Evolutionary conservation across 2,888 invertebrate genomes (phyloP).

Genomic region (Epinotia nisella): DNA sequence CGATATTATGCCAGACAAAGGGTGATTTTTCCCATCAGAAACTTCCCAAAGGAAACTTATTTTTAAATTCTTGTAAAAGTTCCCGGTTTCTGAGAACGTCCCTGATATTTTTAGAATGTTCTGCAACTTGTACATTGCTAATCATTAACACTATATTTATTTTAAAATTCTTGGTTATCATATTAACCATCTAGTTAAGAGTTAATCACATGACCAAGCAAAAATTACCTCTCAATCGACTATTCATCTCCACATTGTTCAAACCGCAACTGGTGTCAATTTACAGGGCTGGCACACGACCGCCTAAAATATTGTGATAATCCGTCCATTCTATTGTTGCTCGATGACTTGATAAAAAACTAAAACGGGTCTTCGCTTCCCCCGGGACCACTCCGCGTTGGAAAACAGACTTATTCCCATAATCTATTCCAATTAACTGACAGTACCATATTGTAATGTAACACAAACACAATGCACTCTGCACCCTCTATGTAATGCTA

Average conservation of each 20-base stretch:
- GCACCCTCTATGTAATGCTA: constrained; percentile 62
- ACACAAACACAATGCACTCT: constrained; percentile 81
- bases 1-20: too few relatives aligned
- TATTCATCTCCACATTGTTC: constrained; percentile 48
- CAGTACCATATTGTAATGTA: constrained; percentile 84
- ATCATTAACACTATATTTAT: too few relatives aligned
- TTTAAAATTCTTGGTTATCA: constrained; percentile 42
- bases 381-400: constrained; percentile 69
- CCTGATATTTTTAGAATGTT: too few relatives aligned
- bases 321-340: constrained; percentile 75
- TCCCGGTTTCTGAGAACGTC: too few relatives aligned
- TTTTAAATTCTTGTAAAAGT: too few relatives aligned
- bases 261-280: constrained; percentile 67
- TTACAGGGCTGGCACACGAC: constrained; percentile 73
- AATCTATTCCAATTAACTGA: constrained; percentile 86
- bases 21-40: too few relatives aligned
- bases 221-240: constrained; percentile 49
- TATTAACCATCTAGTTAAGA: constrained; percentile 48
- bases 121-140: too few relatives aligned
- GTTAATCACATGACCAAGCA: constrained; percentile 59
- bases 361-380: constrained; percentile 69
- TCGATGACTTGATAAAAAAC: constrained; percentile 83
- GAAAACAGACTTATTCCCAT: constrained; percentile 78
- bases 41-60: too few relatives aligned
- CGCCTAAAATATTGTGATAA: constrained; percentile 82